Evolutionary conservation across 2,797 vertebrate species (phyloP), one percentile per base, ranked within the genome.

Genomic region (Cynopterus sphinx): DNA sequence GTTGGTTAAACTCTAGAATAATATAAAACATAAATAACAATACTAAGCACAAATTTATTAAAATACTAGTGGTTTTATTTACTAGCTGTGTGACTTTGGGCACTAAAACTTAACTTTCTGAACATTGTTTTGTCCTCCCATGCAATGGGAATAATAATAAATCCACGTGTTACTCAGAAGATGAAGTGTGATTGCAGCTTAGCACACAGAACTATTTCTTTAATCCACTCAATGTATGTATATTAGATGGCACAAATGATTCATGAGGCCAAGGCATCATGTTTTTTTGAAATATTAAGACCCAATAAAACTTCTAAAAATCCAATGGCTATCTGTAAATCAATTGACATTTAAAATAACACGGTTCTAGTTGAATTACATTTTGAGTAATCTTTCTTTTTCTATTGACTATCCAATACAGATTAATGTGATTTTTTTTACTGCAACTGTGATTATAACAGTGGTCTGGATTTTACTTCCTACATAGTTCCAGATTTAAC

Each of bases 401-500:
- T 74, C 17, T 92, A 73, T 82, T 68, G 71, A 33, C 21, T 87
- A 53, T 11, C 39, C 55, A 87, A 41, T 53, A 59, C 5, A 94
- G 95, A 91, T 55, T n/a, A 88, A 82, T 5, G 1, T 11, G 86
- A 88, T 88, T 6, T 90, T 86, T 91, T 73, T 26, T 61, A 90
- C 2, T 68, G 31, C 21, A 87, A 77, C 31, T 87, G 41, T 85
- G 33, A 39, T 94, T 94, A 19, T 65, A 87, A 67, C 74, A 94
- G 91, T 86, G 85, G 86, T 77, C 70, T 83, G 57, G 12, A 75
- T 87, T 96, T 91, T 91, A 79, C 67, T 36, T 87, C 91, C 93
- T 68, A 97, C 55, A 5, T 68, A 55, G 1, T 81, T 95, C 82
- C 86, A 97, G 96, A 96, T 95, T 93, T 96, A 97, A 77, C 36